phyloP scores from a whole-genome alignment of 2,797 vertebrate species.

The Craterocephalus amniculus region DNA sequence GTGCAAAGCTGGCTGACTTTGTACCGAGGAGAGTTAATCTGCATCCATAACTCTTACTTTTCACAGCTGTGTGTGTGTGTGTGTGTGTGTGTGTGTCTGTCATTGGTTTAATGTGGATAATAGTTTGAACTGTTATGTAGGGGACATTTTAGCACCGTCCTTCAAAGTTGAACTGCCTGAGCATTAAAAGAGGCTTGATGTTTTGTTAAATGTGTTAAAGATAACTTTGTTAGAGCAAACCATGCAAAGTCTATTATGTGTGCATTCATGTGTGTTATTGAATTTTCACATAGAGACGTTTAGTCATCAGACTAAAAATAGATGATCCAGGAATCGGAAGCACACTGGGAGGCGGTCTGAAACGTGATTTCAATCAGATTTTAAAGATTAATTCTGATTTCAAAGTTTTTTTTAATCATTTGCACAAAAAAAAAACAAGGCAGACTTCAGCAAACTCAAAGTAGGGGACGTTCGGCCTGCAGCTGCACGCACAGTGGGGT shows the following conservation, averaged over 20 bases:
- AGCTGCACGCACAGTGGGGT: too few relatives aligned
- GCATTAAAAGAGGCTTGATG: neutral
- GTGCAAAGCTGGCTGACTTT: conserved; percentile 52
- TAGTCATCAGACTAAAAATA: neutral
- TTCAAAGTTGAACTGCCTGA: too few relatives aligned
- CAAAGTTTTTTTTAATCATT: neutral
- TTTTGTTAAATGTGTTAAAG: neutral
- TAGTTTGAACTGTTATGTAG: neutral
- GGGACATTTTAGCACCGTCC: neutral
- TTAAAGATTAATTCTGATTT: neutral
- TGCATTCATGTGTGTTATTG: neutral
- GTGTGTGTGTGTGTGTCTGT: conserved; percentile 11
- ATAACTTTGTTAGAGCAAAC: neutral
- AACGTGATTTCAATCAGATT: neutral
- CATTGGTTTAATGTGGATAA: neutral
- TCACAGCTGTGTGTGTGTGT: conserved; percentile 7
- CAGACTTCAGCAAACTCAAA: too few relatives aligned
- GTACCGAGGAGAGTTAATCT: conserved; percentile 37
- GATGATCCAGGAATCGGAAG: neutral
- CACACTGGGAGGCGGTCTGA: neutral
- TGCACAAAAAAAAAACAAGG: too few relatives aligned
- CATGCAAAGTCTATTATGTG: neutral
- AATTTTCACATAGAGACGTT: neutral
- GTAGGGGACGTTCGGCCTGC: too few relatives aligned
- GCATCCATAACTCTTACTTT: conserved; percentile 16